Base-by-base conservation (phyloP, 2,113 vertebrate species). In the Colossoma macropomum region DNA sequence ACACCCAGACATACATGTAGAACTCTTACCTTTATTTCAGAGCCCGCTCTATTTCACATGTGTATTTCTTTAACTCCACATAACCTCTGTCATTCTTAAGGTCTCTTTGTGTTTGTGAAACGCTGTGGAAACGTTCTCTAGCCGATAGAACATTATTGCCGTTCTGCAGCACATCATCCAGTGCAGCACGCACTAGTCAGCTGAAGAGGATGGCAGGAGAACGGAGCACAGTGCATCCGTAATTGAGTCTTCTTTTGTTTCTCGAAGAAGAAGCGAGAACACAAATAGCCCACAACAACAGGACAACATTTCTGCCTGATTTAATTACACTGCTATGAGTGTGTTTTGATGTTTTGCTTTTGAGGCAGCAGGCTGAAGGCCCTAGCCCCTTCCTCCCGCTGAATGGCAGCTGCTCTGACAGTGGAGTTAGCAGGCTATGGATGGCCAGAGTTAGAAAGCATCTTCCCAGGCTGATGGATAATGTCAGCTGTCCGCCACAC, bases 271-370 rank as follows among this genome's bases (percentile, higher is more conserved):
- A 27, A 62, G 11, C 16, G 15, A 56, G 17, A 28, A 21, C 30
- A 71, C 6, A 27, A 78, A 86, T 71, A 71, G 73, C 63, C 79
- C 62, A 34, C 50, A 81, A 34, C 56, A 81, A 50, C 79, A 87
- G 60, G 77, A 63, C 60, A 74, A 32, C 81, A 52, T 78, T 72
- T 81, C 59, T 84, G 62, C 79, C 76, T 62, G 65, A 87, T 87
- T 88, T 79, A 68, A 62, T 52, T 83, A 83, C 50, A 85, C 77
- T 89, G 60, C 65, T 63, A 45, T 32, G 34, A 63, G 75, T 59
- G 48, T 50, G 69, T 78, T 77, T 84, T 77, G 69, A 75, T 54
- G 69, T 81, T 84, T 32, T 19, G 8, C 71, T 84, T 50, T 70
- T 75, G 63, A 75, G 54, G 71, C 25, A 82, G 80, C 75, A 32